Evolutionary conservation across 2,797 vertebrate genomes (phyloP).

Genomic region (Sebastes iracundus): DNA sequence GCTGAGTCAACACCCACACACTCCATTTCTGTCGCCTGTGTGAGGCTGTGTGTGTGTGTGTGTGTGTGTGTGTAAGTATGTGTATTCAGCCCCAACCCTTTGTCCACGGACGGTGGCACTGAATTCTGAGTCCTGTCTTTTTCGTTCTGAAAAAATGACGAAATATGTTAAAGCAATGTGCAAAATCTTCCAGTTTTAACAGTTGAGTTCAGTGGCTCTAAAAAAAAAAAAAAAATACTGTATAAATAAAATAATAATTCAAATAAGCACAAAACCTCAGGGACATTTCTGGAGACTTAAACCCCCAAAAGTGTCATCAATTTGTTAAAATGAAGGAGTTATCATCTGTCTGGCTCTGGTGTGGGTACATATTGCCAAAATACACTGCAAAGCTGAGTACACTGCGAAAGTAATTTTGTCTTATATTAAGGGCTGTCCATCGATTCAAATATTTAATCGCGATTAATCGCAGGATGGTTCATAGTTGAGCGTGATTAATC

Average conservation of each 20-base stretch:
- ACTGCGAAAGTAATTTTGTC: background rate
- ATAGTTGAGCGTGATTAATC: no score
- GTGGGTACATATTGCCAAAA: background rate
- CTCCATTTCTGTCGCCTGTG: constrained; percentile 77
- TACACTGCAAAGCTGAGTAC: background rate
- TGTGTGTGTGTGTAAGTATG: constrained; percentile 21
- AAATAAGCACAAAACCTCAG: background rate
- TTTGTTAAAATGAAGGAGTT: background rate
- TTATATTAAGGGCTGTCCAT: background rate
- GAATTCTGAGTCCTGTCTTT: constrained; percentile 41
- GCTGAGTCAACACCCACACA: constrained; percentile 85
- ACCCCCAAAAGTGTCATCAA: background rate
- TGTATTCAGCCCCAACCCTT: constrained; percentile 49
- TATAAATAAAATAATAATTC: background rate
- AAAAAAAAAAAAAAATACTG: background rate
- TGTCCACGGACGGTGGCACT: constrained; percentile 64
- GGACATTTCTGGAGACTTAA: background rate
- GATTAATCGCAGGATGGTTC: no score
- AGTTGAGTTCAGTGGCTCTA: background rate
- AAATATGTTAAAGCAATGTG: background rate
- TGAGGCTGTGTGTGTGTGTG: constrained; percentile 33
- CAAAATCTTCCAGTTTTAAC: background rate
- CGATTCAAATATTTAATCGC: no score
- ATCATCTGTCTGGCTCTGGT: background rate
- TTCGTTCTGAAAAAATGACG: constrained; percentile 3